phyloP scores from a whole-genome alignment of 2,888 invertebrate genomes.

The Cheilosia scutellata region DNA sequence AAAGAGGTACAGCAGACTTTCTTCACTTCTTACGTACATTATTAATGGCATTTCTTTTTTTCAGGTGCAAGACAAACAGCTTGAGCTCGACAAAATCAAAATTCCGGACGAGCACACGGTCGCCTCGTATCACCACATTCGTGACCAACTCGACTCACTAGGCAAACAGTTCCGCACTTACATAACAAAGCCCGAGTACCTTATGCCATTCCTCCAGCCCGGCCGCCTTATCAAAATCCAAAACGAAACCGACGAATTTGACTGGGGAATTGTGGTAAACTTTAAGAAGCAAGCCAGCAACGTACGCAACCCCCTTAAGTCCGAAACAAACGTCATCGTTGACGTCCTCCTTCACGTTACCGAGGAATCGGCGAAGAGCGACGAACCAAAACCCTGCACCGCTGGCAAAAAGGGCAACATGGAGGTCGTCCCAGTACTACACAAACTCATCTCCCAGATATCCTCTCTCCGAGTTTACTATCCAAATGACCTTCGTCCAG shows the following conservation, averaged over 20 bases:
- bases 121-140: slow-evolving; percentile 92
- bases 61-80: slow-evolving; percentile 85
- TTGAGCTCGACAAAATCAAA: slow-evolving; percentile 87
- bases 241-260: slow-evolving; percentile 93
- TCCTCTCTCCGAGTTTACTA: slow-evolving; percentile 96
- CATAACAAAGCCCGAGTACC: slow-evolving; percentile 93
- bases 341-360: slow-evolving; percentile 94
- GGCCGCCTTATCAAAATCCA: slow-evolving; percentile 97
- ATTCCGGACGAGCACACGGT: slow-evolving; percentile 91
- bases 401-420: slow-evolving; percentile 87
- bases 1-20: slow-evolving; percentile 87
- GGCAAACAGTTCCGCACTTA: slow-evolving; percentile 90
- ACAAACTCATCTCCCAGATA: slow-evolving; percentile 92
- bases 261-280: slow-evolving; percentile 98
- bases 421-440: slow-evolving; percentile 94
- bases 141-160: slow-evolving; percentile 91
- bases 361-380: slow-evolving; percentile 86
- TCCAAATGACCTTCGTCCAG: slow-evolving; percentile 94
- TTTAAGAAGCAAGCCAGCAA: slow-evolving; percentile 89
- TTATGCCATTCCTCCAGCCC: slow-evolving; percentile 97
- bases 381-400: slow-evolving; percentile 89
- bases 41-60: background rate
- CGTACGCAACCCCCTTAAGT: slow-evolving; percentile 85
- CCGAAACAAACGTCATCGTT: slow-evolving; percentile 87
- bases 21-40: too few species aligned